phyloP scores from a whole-genome alignment of 2,797 vertebrate genomes.

The Phrynocephalus guinanensis region DNA sequence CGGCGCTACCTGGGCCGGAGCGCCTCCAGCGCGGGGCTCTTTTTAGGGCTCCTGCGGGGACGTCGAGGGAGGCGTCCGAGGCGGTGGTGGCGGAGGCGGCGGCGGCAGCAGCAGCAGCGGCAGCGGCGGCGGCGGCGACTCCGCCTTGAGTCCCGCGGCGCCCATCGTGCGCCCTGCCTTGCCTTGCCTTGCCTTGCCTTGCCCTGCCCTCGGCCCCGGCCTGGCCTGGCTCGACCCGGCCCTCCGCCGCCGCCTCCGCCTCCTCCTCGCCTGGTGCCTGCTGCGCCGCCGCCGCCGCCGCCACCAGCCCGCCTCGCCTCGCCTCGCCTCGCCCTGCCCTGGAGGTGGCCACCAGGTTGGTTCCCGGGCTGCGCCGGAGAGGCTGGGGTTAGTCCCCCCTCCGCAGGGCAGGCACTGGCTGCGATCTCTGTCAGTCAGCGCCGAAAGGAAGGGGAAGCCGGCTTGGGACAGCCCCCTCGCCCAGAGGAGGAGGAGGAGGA shows the following conservation, averaged over 20 bases:
- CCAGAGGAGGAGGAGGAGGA: background rate
- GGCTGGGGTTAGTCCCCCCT: slow-evolving; percentile 44
- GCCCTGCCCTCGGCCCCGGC: background rate
- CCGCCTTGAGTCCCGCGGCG: slow-evolving; percentile 9
- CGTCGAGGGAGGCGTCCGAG: background rate
- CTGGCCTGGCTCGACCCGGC: background rate
- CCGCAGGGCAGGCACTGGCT: slow-evolving; percentile 47
- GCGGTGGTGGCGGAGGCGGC: background rate
- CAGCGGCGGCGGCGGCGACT: background rate
- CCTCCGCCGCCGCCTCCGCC: background rate
- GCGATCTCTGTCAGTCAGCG: slow-evolving; percentile 43
- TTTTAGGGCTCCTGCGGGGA: slow-evolving; percentile 3
- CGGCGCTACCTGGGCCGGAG: slow-evolving; percentile 40
- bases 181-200: background rate
- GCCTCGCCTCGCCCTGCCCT: slow-evolving; percentile 32
- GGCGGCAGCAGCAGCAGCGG: background rate
- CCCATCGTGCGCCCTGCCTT: background rate
- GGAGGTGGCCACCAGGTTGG: slow-evolving; percentile 43
- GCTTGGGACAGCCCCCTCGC: slow-evolving; percentile 46
- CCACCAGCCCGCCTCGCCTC: background rate
- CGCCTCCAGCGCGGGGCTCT: slow-evolving; percentile 10
- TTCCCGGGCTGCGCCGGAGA: slow-evolving; percentile 47
- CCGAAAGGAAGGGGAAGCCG: slow-evolving; percentile 50
- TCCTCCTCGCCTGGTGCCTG: background rate
- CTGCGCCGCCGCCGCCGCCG: background rate